Base-by-base conservation (phyloP, 23 tunicate genomes). In the Phallusia fumigata region DNA sequence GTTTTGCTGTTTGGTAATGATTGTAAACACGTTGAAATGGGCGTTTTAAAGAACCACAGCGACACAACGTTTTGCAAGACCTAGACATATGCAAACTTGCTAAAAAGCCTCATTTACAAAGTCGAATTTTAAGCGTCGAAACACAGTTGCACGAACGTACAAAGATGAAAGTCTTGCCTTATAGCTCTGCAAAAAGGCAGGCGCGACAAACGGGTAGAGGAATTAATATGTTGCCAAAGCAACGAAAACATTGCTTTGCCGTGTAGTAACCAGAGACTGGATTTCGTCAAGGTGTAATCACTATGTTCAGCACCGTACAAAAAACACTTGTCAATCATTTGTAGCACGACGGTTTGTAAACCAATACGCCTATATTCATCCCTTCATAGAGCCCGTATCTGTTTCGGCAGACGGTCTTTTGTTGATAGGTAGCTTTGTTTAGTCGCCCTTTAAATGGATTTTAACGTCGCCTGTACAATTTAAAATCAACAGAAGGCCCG, bases 401-500 rank as follows among this genome's bases (percentile, higher is more conserved):
- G 69, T 58, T 58, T 58, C 69, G 26, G 28, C 69, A 58, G 69
- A 58, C 69, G 69, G 69, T 16, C 69, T 24, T 58, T 58, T 58
- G 69, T 58, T 24, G 28, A 58, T 58, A 58, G 28, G 28, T 22
- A 22, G 69, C 69, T 21, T 58, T 58, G 69, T 58, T 58, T 58
- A 58, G 69, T 58, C 69, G 69, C 69, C 69, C 69, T 58, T 58
- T 58, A 58, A 58, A 58, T 58, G 69, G 69, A 58, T 58, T 58
- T 13, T 58, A 58, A 58, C 69, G 69, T 58, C 69, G 69, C 69
- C 69, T 58, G 69, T 58, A 58, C 69, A 58, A 58, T 58, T 58
- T 58, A 58, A 24, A 58, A 58, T 58, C 69, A 58, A 58, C 69
- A 58, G 69, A 58, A 58, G 69, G 69, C 28, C 69, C 69, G 28